Conservation (phyloP, 2,888 invertebrate species). For the Oxystoma pomonae region DNA sequence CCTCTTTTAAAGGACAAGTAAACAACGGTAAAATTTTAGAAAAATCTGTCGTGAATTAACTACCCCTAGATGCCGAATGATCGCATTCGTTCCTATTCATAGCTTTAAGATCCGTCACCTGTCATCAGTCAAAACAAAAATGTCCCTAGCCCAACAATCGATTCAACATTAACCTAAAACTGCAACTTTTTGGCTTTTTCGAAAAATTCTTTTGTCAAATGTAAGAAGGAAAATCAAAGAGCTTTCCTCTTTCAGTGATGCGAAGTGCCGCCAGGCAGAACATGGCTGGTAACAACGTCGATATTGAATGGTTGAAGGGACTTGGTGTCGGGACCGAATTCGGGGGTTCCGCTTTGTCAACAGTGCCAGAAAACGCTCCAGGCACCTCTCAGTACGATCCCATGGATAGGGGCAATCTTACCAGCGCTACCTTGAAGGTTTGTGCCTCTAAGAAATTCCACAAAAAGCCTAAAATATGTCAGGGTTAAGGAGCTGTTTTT, state of each 20-base stretch:
- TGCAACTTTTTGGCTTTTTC: constrained; percentile 23
- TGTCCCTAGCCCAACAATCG: constrained; percentile 29
- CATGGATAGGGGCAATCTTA: constrained; percentile 42
- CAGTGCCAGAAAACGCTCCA: constrained; percentile 42
- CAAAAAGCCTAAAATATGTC: too few relatives aligned
- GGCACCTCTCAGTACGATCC: constrained; percentile 45
- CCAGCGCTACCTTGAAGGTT: constrained; percentile 48
- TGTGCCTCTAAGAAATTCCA: constrained; percentile 4
- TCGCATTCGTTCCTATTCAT: too few relatives aligned
- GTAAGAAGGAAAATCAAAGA: constrained; percentile 27
- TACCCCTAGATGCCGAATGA: too few relatives aligned
- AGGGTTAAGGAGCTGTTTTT: constrained; percentile 10
- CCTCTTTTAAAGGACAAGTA: too few relatives aligned
- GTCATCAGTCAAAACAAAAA: constrained; percentile 18
- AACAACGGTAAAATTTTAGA: too few relatives aligned
- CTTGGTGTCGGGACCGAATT: constrained; percentile 34
- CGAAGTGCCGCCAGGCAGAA: neutral
- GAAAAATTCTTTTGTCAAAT: constrained; percentile 25
- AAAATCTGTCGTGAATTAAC: too few relatives aligned
- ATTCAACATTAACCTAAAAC: constrained; percentile 39
- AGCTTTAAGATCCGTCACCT: too few relatives aligned
- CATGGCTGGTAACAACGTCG: constrained; percentile 38
- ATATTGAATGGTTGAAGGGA: constrained; percentile 47
- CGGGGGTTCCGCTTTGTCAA: constrained; percentile 39
- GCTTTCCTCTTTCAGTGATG: neutral